A percentile compares a stretch with the other conserved stretches of the same genome.
These are phyloP conservation scores for Tokudaia muenninki DNA, from an alignment of 2,797 vertebrate genomes.

Conservation along the genomic window DNA sequence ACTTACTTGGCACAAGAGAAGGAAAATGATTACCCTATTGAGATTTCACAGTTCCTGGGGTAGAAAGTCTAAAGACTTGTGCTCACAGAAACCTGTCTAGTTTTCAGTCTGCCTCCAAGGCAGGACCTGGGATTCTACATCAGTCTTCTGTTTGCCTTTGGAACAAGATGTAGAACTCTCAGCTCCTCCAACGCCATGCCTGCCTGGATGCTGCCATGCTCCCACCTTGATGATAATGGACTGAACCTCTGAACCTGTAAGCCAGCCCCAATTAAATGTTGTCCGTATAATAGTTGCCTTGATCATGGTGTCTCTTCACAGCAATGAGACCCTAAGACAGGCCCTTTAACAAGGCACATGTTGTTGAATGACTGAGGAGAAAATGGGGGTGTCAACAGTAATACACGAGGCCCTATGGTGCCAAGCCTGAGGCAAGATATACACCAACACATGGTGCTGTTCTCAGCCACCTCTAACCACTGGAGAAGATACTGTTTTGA, in stretches of 20 bases:
- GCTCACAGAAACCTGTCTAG: background rate
- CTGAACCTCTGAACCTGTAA: background rate
- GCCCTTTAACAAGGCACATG: background rate
- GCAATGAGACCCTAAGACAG: background rate
- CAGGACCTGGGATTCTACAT: background rate
- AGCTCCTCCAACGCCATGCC: too few species aligned
- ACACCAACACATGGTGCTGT: background rate
- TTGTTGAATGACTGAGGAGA: background rate
- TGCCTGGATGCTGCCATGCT: too few species aligned
- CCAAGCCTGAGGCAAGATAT: too few species aligned
- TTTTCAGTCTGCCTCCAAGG: background rate
- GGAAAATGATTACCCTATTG: background rate
- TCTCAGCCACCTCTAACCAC: background rate
- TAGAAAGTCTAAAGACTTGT: background rate
- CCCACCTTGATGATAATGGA: too few species aligned
- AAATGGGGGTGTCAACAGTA: background rate
- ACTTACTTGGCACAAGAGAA: background rate
- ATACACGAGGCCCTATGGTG: too few species aligned
- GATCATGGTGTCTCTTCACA: background rate
- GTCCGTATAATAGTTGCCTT: background rate
- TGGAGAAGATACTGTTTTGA: background rate
- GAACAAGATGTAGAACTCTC: too few species aligned
- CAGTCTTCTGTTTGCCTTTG: too few species aligned
- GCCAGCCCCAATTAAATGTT: too few species aligned
- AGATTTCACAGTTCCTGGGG: background rate